Evolutionary conservation across 2,888 invertebrate genomes (phyloP), one percentile per base, ranked within the genome.

Genomic region (Silvanus unidentatus): DNA sequence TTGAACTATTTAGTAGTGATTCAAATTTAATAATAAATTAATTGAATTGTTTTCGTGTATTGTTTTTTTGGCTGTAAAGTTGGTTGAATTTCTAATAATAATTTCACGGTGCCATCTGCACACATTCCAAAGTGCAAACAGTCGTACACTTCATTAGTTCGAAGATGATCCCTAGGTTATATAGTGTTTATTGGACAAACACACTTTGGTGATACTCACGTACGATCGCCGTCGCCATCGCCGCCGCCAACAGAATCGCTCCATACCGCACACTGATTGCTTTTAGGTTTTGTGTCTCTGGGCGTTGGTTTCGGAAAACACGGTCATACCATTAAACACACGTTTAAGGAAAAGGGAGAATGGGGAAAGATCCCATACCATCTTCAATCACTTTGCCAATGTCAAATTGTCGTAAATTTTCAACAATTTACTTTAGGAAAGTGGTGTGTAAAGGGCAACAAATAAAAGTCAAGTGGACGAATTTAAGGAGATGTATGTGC

Each of bases 131-230:
- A 55, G 58, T 53, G 64, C 61, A 69, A 68, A 70, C 68, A 70
- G n/a, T 9, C 60, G 63, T 64, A 64, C 65, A 66, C 67, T 69
- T 70, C 69, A 70, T 70, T 70, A 69, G 67, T 59, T 56, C 58
- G 61, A 58, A 63, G 68, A 69, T 66, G 68, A 68, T 68, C 63
- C 62, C 57, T 63, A 65, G 65, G 69, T 70, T 70, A 70, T 70
- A 70, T 69, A 65, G 67, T 70, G 69, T 70, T 70, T 70, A 70
- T 69, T 22, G 65, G 66, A 68, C 69, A 70, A 70, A 70, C 69
- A 70, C 54, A 62, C 52, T 50, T 13, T 54, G 54, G 57, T 51
- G 58, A 57, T 56, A 60, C 65, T 69, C 70, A 70, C 70, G 70
- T 69, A n/a, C n/a, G n/a, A n/a, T n/a, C n/a, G n/a, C 57, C 60